Percentiles rank a stretch among this genome's conserved stretches.
Evolutionary conservation across 2,888 invertebrate species (phyloP).

Genomic region (Orchestes rusci): DNA sequence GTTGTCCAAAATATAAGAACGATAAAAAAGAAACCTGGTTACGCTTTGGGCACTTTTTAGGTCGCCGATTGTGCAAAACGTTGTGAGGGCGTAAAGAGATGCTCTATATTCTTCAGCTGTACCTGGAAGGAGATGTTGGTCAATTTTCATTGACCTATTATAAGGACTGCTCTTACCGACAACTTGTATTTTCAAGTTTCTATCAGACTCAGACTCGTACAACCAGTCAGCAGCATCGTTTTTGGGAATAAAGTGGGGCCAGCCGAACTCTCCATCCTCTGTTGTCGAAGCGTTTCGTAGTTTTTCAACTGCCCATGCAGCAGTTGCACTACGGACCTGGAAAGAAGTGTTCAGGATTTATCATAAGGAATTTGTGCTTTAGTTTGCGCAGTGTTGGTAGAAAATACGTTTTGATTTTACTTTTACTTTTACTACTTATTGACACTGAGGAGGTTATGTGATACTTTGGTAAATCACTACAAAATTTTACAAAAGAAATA

Average conservation of each 20-base stretch:
- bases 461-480: background rate
- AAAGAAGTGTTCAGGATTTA: no score
- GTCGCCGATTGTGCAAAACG: constrained; percentile 55
- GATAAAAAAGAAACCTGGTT: constrained; percentile 56
- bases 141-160: no score
- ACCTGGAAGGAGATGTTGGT: no score
- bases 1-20: constrained; percentile 56
- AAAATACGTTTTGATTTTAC: background rate
- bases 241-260: constrained; percentile 51
- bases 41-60: constrained; percentile 58
- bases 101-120: constrained; percentile 57
- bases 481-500: background rate
- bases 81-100: constrained; percentile 52
- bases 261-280: constrained; percentile 62
- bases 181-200: constrained; percentile 42
- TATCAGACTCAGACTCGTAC: constrained; percentile 50
- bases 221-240: constrained; percentile 59
- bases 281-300: constrained; percentile 56
- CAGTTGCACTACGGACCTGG: constrained; percentile 39
- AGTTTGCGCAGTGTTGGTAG: background rate
- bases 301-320: constrained; percentile 52
- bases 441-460: background rate
- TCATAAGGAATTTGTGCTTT: background rate
- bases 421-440: background rate
- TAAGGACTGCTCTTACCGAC: no score